Evolutionary conservation across 2,888 invertebrate genomes (phyloP), one percentile per base, ranked within the genome.

Genomic region (Polyploca ridens): DNA sequence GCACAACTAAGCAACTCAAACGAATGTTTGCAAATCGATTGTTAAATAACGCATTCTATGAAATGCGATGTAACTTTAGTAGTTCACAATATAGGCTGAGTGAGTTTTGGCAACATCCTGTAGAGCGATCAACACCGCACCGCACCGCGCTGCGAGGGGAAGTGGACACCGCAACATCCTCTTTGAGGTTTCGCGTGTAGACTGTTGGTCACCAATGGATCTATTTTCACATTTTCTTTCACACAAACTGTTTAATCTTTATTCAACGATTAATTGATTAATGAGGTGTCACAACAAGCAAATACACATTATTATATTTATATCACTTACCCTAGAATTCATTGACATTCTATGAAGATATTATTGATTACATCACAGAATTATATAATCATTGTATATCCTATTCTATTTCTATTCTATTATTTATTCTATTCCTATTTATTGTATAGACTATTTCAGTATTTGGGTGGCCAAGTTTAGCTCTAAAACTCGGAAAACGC

Each of bases 101-200:
- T 67, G 64, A 88, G 89, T 91, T 93, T 93, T 88, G 90, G 93
- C 89, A 93, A 94, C 94, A 93, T 94, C 92, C 93, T 90, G 91
- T 84, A 72, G 57, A 74, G 73, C 72, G 82, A 85, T 81, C 89
- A 90, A 90, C 91, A 89, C 66, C 49, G 68, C 70, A 10, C 49
- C 33, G 44, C 44, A 14, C 44, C 11, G 13, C 44, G 44, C n/a
- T 14, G 70, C 64, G 74, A 72, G 77, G 86, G 93, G 93, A 93
- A 89, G 90, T 91, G 87, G 86, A 88, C 88, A 90, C 91, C 91
- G 91, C 91, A 92, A 93, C 93, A 93, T 93, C 93, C 93, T 90
- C 77, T 76, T 72, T 72, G 76, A 82, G 61, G 61, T 61, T 61
- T 61, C 69, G 73, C 76, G 70, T 64, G 64, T 71, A 19, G 33